Conservation (phyloP, 2,113 vertebrate species). For the Elanoides forficatus region DNA sequence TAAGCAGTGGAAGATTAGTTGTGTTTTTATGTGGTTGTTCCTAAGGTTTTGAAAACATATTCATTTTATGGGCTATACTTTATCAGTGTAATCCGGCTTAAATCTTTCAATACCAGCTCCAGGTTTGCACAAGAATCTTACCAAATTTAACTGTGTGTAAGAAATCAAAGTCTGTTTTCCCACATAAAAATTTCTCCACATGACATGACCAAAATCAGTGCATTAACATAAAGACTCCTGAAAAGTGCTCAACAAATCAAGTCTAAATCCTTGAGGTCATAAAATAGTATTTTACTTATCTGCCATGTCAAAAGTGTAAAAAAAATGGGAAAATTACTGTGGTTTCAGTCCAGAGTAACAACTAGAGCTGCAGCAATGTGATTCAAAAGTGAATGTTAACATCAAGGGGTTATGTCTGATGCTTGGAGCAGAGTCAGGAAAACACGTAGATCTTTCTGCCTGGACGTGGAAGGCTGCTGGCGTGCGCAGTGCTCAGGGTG, state of each 20-base stretch:
- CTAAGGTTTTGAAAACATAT: background rate
- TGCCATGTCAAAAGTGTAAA: background rate
- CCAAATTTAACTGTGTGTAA: background rate
- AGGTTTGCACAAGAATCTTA: background rate
- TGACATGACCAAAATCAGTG: background rate
- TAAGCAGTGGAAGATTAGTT: background rate
- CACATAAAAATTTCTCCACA: background rate
- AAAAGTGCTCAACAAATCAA: background rate
- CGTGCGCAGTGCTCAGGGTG: fast-evolving
- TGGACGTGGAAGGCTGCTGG: background rate
- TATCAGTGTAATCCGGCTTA: background rate
- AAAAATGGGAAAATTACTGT: background rate
- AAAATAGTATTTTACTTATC: background rate
- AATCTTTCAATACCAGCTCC: background rate
- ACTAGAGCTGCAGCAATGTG: background rate
- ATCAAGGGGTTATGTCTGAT: background rate
- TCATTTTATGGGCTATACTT: background rate
- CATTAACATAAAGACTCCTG: background rate
- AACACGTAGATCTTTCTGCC: background rate
- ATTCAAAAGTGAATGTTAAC: background rate
- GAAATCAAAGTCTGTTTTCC: background rate
- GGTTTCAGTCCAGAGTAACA: background rate
- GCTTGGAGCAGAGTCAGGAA: background rate
- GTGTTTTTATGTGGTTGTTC: background rate
- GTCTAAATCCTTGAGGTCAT: background rate